Evolutionary conservation across 1,140 invertebrate genomes (phyloP).

Genomic region (Cherax destructor): DNA sequence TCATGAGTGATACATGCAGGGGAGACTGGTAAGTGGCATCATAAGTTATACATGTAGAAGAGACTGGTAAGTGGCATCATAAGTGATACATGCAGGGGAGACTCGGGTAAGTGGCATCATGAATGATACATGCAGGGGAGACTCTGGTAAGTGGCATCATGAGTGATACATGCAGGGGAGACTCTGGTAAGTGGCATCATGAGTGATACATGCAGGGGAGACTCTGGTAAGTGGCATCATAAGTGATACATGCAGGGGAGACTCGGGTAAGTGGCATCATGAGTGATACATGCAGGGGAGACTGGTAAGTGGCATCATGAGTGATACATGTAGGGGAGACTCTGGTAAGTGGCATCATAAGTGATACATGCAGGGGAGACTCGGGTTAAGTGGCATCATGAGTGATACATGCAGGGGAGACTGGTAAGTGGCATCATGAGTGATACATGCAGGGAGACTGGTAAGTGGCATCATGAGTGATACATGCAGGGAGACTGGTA

Average conservation of each 20-base stretch:
- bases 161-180: slow-evolving; percentile 14
- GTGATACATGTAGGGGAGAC: background rate
- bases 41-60: background rate
- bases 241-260: slow-evolving; percentile 56
- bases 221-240: no score
- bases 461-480: slow-evolving; percentile 17
- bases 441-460: background rate
- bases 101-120: no score
- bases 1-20: slow-evolving; percentile 52
- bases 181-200: slow-evolving; percentile 28
- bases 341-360: no score
- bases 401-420: slow-evolving; percentile 25
- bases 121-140: slow-evolving; percentile 56
- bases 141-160: slow-evolving; percentile 20
- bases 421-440: slow-evolving; percentile 9
- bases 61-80: slow-evolving; percentile 28
- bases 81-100: background rate
- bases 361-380: slow-evolving; percentile 56
- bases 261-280: slow-evolving; percentile 20
- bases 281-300: slow-evolving; percentile 14
- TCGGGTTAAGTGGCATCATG: slow-evolving; percentile 9
- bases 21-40: slow-evolving; percentile 33
- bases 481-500: slow-evolving; percentile 55
- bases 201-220: background rate
- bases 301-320: slow-evolving; percentile 21